Conservation (phyloP, 2,888 invertebrate species). For the Ichneumoninae sp. region DNA sequence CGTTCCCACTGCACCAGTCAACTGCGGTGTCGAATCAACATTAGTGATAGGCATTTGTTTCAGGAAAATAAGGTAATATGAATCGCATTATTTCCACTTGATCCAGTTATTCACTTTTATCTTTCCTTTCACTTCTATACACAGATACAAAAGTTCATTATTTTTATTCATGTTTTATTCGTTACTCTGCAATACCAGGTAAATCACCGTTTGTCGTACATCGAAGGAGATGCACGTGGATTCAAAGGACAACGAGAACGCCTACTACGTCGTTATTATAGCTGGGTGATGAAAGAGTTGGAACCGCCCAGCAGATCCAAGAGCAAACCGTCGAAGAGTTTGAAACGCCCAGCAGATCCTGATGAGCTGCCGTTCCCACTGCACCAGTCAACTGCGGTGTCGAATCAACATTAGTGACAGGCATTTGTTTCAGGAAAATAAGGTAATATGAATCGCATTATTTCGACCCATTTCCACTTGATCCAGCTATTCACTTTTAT, state of each 20-base stretch:
- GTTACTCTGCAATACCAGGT: background rate
- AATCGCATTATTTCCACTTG: background rate
- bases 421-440: background rate
- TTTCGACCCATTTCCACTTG: background rate
- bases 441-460: background rate
- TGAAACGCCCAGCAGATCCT: background rate
- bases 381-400: background rate
- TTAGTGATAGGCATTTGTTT: background rate
- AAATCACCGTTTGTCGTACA: background rate
- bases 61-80: background rate
- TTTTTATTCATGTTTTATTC: background rate
- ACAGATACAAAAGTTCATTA: background rate
- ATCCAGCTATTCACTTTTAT: background rate
- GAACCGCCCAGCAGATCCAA: background rate
- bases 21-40: background rate
- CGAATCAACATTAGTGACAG: background rate
- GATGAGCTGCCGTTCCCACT: background rate
- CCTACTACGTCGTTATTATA: background rate
- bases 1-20: slow-evolving; percentile 3
- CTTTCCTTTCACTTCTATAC: too few species aligned
- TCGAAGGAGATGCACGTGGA: background rate
- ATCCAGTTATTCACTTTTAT: background rate
- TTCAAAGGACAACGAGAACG: background rate
- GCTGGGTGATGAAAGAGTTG: background rate
- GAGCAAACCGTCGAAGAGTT: background rate